phyloP scores from a whole-genome alignment of 2,888 invertebrate species.

The Horisme vitalbata region DNA sequence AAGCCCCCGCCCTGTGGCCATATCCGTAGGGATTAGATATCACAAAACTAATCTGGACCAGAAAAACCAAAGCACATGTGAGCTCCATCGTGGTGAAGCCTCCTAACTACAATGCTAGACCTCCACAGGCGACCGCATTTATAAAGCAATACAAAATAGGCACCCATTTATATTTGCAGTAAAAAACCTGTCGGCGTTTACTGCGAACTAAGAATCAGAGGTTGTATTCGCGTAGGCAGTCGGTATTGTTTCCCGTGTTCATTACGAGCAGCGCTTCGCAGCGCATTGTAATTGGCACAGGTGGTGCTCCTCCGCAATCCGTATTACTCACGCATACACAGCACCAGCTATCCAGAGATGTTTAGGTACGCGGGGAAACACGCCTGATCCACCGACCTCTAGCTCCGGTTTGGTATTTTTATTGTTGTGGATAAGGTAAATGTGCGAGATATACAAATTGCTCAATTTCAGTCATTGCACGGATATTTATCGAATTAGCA shows the following conservation, averaged over 20 bases:
- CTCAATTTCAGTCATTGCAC: constrained; percentile 19
- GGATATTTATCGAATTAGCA: constrained; percentile 26
- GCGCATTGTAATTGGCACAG: constrained; percentile 45
- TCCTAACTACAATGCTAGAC: constrained; percentile 67
- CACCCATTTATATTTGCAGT: constrained; percentile 58
- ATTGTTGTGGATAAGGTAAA: constrained; percentile 30
- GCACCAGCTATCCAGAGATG: constrained; percentile 30
- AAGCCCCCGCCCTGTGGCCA: constrained; percentile 64
- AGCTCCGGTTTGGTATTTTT: constrained; percentile 39
- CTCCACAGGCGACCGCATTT: constrained; percentile 61
- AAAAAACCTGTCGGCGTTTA: constrained; percentile 74
- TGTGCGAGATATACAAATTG: constrained; percentile 37
- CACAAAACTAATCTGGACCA: constrained; percentile 51
- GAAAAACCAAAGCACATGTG: constrained; percentile 57
- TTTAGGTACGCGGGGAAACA: constrained; percentile 41
- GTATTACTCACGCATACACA: constrained; percentile 49
- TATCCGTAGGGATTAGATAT: constrained; percentile 66
- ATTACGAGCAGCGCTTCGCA: constrained; percentile 44
- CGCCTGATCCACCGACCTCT: constrained; percentile 38
- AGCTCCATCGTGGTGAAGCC: constrained; percentile 75
- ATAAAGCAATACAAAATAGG: constrained; percentile 78
- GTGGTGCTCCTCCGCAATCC: constrained; percentile 39
- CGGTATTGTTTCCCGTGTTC: constrained; percentile 58
- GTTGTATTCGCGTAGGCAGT: constrained; percentile 61
- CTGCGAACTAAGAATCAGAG: constrained; percentile 70